These are phyloP conservation scores for Galago senegalensis DNA, from an alignment of 2,797 vertebrate genomes.

Conservation along the genomic window DNA sequence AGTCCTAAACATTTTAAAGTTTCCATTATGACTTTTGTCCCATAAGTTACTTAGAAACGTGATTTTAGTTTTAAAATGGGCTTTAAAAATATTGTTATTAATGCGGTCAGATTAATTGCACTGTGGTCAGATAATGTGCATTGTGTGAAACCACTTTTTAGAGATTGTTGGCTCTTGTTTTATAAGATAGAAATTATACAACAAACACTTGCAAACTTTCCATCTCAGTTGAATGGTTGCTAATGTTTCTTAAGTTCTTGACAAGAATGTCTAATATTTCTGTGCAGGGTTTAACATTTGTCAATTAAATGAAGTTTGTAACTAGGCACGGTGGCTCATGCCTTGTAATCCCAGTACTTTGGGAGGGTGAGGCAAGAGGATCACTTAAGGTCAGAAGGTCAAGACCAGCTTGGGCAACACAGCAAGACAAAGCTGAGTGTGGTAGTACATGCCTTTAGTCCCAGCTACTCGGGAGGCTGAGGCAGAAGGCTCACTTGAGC, in stretches of 20 bases:
- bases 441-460: no score
- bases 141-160: not conserved
- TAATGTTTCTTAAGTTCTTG: not conserved
- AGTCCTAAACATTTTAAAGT: conserved; percentile 16
- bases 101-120: conserved; percentile 5
- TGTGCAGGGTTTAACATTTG: not conserved
- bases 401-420: no score
- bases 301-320: not conserved
- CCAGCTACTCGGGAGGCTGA: no score
- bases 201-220: not conserved
- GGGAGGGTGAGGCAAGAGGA: no score
- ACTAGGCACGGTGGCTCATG: no score
- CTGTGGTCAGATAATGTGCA: not conserved
- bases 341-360: no score
- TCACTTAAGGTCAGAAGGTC: no score
- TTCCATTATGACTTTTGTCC: not conserved
- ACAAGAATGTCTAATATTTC: not conserved
- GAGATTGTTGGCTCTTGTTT: not conserved
- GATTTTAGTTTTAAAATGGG: not conserved
- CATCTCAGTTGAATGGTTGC: not conserved
- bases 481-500: no score
- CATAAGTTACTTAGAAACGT: not conserved
- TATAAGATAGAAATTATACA: not conserved
- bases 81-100: not conserved
- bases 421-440: no score